Evolutionary conservation across 2,888 invertebrate species (phyloP).

Genomic region (Xanthia togata): DNA sequence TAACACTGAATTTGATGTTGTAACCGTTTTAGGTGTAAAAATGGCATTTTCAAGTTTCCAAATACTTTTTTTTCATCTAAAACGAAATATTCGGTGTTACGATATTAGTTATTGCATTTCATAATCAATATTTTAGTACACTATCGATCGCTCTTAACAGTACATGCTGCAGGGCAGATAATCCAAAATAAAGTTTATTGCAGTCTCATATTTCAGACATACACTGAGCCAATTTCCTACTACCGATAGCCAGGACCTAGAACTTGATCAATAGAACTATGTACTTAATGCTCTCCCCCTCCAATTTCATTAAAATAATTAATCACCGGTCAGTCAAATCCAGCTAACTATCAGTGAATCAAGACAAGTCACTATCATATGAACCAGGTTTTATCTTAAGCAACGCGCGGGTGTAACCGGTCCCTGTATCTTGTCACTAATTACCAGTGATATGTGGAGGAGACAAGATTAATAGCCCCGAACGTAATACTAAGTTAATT

Average conservation of each 20-base stretch:
- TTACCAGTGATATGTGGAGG: slow-evolving; percentile 52
- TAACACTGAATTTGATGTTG: no score
- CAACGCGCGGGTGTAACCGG: slow-evolving; percentile 43
- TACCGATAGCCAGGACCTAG: not conserved
- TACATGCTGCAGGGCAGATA: not conserved
- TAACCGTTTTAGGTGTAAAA: no score
- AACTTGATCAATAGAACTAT: not conserved
- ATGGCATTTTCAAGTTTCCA: no score
- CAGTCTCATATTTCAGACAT: not conserved
- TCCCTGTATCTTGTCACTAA: slow-evolving; percentile 30
- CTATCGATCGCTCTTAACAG: not conserved
- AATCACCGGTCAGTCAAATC: slow-evolving; percentile 9
- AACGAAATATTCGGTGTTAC: no score
- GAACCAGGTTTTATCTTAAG: slow-evolving; percentile 24
- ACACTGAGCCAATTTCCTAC: not conserved
- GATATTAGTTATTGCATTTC: no score
- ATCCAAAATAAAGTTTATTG: not conserved
- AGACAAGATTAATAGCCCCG: slow-evolving; percentile 69
- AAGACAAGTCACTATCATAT: slow-evolving; percentile 2
- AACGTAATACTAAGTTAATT: slow-evolving; percentile 71
- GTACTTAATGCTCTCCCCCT: not conserved
- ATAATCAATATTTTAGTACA: no score
- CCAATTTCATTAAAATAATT: not conserved
- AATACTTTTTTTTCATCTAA: no score
- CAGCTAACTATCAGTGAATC: slow-evolving; percentile 3